Evolutionary conservation across 1,140 invertebrate genomes (phyloP).

Genomic region (Ceratitis capitata): DNA sequence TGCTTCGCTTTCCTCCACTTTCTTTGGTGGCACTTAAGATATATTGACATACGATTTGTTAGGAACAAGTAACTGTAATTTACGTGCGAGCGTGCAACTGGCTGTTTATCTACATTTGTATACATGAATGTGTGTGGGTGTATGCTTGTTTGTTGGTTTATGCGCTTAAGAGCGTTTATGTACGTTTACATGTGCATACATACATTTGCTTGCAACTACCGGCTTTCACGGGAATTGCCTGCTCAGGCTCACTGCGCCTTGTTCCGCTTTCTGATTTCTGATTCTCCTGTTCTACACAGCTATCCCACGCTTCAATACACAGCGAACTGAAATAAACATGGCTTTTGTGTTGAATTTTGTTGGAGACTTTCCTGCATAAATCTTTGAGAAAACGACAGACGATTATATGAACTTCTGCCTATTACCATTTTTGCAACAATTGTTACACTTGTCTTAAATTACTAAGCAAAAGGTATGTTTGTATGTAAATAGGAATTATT

Average conservation of each 20-base stretch:
- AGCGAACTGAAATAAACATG: neutral
- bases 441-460: no score
- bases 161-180: neutral
- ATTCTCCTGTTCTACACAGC: neutral
- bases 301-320: neutral
- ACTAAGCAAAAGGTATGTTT: no score
- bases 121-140: neutral
- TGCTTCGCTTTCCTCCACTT: no score
- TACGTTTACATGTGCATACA: neutral
- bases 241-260: neutral
- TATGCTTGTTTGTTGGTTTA: neutral
- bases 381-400: no score
- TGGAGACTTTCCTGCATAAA: neutral
- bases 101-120: neutral
- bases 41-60: constrained; percentile 33
- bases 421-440: no score
- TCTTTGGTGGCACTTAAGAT: constrained; percentile 10
- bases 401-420: no score
- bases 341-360: neutral
- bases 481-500: no score
- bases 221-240: neutral
- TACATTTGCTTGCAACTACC: neutral
- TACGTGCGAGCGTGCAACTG: neutral
- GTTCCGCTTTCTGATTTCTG: neutral
- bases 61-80: constrained; percentile 29